Conservation (phyloP, 2,797 vertebrate species). For the Enteromius fasciolatus region DNA sequence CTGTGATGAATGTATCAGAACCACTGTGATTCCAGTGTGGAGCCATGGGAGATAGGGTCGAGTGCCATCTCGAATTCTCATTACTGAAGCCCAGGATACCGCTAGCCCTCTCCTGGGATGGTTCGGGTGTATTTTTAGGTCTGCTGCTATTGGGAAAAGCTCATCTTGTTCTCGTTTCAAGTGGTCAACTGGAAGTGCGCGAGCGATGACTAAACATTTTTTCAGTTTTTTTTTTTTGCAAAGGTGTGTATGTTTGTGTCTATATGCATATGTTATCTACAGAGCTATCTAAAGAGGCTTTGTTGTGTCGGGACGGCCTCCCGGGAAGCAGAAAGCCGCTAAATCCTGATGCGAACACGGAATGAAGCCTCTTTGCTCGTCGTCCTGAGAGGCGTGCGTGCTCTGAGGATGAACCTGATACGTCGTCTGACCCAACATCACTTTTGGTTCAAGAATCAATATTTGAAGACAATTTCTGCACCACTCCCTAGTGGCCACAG, state of each 20-base stretch:
- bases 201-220: background rate
- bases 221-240: background rate
- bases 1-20: conserved; percentile 80
- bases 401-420: conserved; percentile 67
- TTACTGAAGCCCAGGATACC: conserved; percentile 79
- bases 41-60: conserved; percentile 71
- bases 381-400: conserved; percentile 57
- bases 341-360: conserved; percentile 28
- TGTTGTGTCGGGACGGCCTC: conserved; percentile 16
- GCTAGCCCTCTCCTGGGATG: conserved; percentile 72
- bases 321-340: conserved; percentile 9
- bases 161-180: conserved; percentile 66
- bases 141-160: conserved; percentile 71
- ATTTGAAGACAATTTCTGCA: conserved; percentile 73
- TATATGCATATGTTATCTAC: conserved; percentile 25
- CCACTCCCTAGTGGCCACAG: conserved; percentile 68
- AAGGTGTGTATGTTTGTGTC: conserved; percentile 18
- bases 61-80: conserved; percentile 77
- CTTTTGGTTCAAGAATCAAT: conserved; percentile 74
- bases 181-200: conserved; percentile 49
- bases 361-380: conserved; percentile 24
- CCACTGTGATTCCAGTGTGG: conserved; percentile 60
- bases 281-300: conserved; percentile 31
- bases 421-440: conserved; percentile 61
- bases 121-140: conserved; percentile 81